Base-by-base conservation (phyloP, 35 echinoderm and acorn worm genomes). In the Apostichopus californicus region DNA sequence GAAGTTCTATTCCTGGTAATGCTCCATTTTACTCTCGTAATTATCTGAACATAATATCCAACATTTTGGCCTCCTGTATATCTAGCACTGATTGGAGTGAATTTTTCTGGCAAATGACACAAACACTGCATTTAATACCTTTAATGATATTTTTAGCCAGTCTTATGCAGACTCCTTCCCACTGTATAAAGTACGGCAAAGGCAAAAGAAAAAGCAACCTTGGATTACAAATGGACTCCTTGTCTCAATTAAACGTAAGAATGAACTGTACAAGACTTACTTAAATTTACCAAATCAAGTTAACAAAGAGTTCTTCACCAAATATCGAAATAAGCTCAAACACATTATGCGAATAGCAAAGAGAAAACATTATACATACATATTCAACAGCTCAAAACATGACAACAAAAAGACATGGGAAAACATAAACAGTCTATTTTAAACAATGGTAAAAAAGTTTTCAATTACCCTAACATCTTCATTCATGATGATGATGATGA, bases 401-500 rank as follows among this genome's bases (percentile, higher is more conserved):
- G 24, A 25, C 24, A 25, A 25, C 24, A 25, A 25, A 25, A 25
- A 25, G 24, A 25, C 24, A 25, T 25, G 24, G 24, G 24, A 25
- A 25, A 25, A 25, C 24, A 25, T 25, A 25, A 25, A 25, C 24
- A 25, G 24, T 25, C 24, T 25, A 25, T 25, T 25, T 25, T 25
- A 25, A 25, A 25, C 24, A 25, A 25, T 25, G 24, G 24, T 25
- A 25, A 25, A 25, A 25, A 25, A 25, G 24, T 25, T 25, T 25
- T 25, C 24, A 25, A 25, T 25, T 25, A 25, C 24, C 24, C 24
- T 25, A 25, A 25, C 24, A 25, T 25, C 24, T 25, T 25, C 24
- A 25, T 25, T 86, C 5, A 86, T 86, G 83, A 53, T 86, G 83
- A 86, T 4, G 83, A 68, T 88, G 57, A 52, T 58, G 56, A 91